Conservation (phyloP, 2,797 vertebrate genomes). For the Sebastiscus tertius region DNA sequence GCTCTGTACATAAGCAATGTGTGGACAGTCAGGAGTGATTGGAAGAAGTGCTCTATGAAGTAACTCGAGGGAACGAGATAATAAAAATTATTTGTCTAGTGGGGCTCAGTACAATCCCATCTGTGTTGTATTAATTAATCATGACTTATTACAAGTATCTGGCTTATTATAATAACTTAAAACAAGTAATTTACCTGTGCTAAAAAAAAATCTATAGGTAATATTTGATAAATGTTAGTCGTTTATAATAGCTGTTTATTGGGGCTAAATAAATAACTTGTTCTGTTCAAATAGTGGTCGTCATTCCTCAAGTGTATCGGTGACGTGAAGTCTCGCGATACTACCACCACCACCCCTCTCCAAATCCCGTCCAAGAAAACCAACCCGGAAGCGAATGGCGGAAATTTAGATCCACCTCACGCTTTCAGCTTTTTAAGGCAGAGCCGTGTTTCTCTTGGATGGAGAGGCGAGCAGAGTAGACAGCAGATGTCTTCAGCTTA, state of each 20-base stretch:
- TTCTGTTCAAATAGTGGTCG: background rate
- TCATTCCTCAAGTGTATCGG: background rate
- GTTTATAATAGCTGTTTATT: background rate
- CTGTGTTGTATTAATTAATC: background rate
- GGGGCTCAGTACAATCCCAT: background rate
- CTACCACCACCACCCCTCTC: background rate
- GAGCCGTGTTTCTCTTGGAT: background rate
- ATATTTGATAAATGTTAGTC: too few relatives aligned
- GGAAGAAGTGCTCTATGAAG: too few relatives aligned
- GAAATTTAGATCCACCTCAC: slow-evolving; percentile 64
- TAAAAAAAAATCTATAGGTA: background rate
- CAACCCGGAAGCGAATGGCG: slow-evolving; percentile 74
- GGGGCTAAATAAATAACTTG: background rate
- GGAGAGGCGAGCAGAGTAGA: background rate
- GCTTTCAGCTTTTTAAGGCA: background rate
- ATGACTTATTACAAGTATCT: background rate
- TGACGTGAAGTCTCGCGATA: slow-evolving; percentile 57
- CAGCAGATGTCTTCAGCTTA: background rate
- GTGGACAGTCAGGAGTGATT: too few relatives aligned
- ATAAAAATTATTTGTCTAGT: too few relatives aligned
- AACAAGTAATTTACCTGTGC: background rate
- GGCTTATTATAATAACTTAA: background rate
- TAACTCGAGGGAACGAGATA: too few relatives aligned
- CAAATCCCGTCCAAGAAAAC: slow-evolving; percentile 48
- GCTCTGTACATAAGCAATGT: too few relatives aligned